These are phyloP conservation scores for Pygoscelis adeliae DNA, from an alignment of 2,113 vertebrate species.

Conservation along the genomic window DNA sequence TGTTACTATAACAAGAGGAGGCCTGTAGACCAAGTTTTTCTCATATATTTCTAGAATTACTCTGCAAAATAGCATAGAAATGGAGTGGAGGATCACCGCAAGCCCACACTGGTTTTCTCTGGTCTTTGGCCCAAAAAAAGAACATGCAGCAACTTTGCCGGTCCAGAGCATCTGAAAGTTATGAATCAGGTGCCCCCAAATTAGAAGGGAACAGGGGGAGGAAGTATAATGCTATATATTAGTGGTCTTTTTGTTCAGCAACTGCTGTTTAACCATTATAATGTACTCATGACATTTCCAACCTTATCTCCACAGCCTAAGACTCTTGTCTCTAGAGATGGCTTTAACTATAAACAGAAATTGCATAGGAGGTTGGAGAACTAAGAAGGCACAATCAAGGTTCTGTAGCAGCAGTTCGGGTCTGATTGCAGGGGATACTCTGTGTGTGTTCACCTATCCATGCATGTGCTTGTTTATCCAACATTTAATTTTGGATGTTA, in stretches of 20 bases:
- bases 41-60: neutral
- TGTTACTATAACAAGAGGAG: neutral
- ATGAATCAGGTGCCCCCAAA: neutral
- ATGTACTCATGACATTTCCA: neutral
- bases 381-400: rapidly evolving
- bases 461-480: rapidly evolving
- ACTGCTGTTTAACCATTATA: neutral
- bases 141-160: neutral
- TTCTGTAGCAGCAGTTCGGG: neutral
- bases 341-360: neutral
- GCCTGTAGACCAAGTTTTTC: neutral
- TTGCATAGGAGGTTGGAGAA: neutral
- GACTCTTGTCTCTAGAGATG: neutral
- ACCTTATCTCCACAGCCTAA: neutral
- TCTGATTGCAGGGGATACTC: neutral
- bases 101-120: neutral
- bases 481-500: rapidly evolving
- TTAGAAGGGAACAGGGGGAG: neutral
- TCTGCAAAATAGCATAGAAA: neutral
- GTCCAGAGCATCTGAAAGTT: neutral
- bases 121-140: neutral
- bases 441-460: neutral
- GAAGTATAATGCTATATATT: no score
- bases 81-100: neutral
- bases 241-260: neutral